Evolutionary conservation across 2,888 invertebrate species (phyloP).

Genomic region (Hyppa rectilinea): DNA sequence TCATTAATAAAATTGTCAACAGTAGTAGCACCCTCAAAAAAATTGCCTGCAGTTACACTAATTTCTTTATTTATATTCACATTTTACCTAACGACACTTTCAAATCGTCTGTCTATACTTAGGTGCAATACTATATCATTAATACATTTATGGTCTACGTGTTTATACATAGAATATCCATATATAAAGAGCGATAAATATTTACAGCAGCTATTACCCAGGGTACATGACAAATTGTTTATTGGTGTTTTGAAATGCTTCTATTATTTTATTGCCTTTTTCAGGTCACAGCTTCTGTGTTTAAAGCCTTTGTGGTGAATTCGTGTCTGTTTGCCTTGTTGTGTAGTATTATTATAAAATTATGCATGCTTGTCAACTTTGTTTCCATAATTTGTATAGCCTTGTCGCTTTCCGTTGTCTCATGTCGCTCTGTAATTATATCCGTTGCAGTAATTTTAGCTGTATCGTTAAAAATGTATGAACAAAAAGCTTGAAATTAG

Average conservation of each 20-base stretch:
- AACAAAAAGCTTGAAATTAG: background rate
- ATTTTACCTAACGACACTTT: slow-evolving; percentile 1
- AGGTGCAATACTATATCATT: slow-evolving; percentile 1
- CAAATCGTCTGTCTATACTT: slow-evolving; percentile 9
- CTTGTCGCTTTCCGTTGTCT: slow-evolving; percentile 26
- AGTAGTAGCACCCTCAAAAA: background rate
- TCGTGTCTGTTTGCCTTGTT: slow-evolving; percentile 1
- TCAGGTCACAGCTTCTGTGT: slow-evolving; percentile 28
- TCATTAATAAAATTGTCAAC: slow-evolving; percentile 1
- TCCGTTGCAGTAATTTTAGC: slow-evolving; percentile 22
- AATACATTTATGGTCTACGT: slow-evolving; percentile 26
- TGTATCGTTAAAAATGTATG: background rate
- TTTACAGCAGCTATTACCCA: slow-evolving; percentile 31
- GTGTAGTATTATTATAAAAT: background rate
- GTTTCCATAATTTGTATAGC: slow-evolving; percentile 29
- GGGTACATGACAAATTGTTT: slow-evolving; percentile 36
- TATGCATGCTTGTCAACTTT: slow-evolving; percentile 34
- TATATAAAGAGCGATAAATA: slow-evolving; percentile 11
- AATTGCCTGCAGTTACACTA: background rate
- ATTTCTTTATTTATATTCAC: background rate
- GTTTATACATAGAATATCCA: slow-evolving; percentile 24
- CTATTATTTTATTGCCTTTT: slow-evolving; percentile 17
- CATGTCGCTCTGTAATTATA: slow-evolving; percentile 14
- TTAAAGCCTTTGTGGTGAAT: slow-evolving; percentile 7
- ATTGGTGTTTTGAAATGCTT: slow-evolving; percentile 30